Evolutionary conservation across 53 echinoderm and acorn worm species (phyloP), one percentile per base, ranked within the genome.

Genomic region (Henricia sp.): DNA sequence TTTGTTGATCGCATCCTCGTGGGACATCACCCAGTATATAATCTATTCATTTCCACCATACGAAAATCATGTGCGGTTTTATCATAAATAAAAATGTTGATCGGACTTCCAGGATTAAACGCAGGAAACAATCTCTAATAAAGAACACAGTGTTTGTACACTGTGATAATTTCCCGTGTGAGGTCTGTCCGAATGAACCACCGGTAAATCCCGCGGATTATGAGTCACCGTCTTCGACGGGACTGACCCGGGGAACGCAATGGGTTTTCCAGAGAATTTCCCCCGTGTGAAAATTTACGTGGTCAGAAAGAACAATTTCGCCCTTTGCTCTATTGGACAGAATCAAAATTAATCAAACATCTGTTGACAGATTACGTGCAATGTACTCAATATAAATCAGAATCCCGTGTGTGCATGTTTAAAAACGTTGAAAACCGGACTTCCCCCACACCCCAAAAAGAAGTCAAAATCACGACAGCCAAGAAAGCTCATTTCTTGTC

Each of bases 181-280:
- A 55, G 56, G 74, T 76, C 59, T 76, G 76, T n/a, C n/a, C n/a
- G n/a, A n/a, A n/a, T n/a, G n/a, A n/a, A n/a, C n/a, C n/a, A 76
- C 76, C 76, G 76, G 26, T 76, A 76, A 76, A 59, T 57, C 57
- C 59, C 70, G 36, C 40, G 26, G 37, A n/a, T 37, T 38, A 41
- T 76, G 76, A 76, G 40, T 76, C 76, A 76, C 39, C 55, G 19
- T 9, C 41, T 36, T 29, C 57, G 42, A 34, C 53, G 38, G 67
- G 37, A 40, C 23, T 35, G 35, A 24, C 1, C 37, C 39, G 67
- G 41, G 56, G 76, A 23, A 42, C 19, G 43, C 17, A 16, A 46
- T 43, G 70, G 57, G 37, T 11, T 56, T 37, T 67, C 67, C 67
- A 67, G 67, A 38, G n/a, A 40, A 3, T 19, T 13, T 38, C 3